Conservation (phyloP, 2,113 vertebrate genomes). For the Salminus brasiliensis region DNA sequence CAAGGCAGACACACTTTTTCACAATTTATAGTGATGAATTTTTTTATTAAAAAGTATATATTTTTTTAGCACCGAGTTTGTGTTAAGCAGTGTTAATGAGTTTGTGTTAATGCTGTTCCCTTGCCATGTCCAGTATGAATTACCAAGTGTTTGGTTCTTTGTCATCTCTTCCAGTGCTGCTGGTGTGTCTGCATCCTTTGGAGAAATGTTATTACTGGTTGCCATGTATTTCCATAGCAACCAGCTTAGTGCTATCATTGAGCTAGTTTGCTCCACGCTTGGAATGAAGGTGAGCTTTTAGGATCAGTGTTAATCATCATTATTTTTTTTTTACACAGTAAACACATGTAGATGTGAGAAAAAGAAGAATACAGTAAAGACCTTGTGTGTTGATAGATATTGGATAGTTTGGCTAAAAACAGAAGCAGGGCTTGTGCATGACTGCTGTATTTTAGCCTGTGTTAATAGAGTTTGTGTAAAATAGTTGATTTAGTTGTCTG, state of each 20-base stretch:
- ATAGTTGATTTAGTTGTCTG: background rate
- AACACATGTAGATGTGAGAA: background rate
- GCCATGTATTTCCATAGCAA: conserved; percentile 99
- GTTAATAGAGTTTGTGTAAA: background rate
- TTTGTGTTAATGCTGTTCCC: too few species aligned
- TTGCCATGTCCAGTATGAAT: too few species aligned
- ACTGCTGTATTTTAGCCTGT: background rate
- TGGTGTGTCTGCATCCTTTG: conserved; percentile 96
- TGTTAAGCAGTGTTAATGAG: too few species aligned
- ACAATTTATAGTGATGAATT: too few species aligned
- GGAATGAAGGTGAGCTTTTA: conserved; percentile 93
- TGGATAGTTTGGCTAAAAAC: too few species aligned
- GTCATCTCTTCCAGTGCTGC: conserved; percentile 81
- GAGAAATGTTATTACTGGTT: conserved; percentile 97
- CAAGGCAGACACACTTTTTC: too few species aligned
- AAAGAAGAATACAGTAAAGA: background rate
- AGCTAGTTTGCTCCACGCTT: conserved; percentile 88
- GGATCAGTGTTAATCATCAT: conserved; percentile 58
- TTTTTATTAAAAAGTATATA: too few species aligned
- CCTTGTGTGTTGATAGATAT: background rate
- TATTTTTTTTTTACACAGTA: background rate
- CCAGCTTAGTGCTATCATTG: conserved; percentile 87
- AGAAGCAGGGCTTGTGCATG: background rate
- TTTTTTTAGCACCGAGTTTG: too few species aligned
- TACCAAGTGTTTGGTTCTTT: background rate